A percentile compares a stretch with the other conserved stretches of the same genome.
These are phyloP conservation scores for Byasa hedistus DNA, from an alignment of 2,888 invertebrate species.

Conservation along the genomic window DNA sequence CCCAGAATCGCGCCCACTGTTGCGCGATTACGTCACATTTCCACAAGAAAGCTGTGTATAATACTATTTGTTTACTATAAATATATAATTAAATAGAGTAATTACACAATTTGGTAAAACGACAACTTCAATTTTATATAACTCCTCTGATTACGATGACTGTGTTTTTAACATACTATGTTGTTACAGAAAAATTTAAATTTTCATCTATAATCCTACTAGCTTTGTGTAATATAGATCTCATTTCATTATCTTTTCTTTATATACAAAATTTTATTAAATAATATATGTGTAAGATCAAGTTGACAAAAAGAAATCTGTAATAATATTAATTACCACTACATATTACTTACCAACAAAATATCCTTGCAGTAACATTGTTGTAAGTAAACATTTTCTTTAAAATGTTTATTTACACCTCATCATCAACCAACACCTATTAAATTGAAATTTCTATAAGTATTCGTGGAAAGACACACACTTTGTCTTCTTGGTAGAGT, in stretches of 20 bases:
- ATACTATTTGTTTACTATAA: conserved; percentile 38
- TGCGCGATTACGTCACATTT: conserved; percentile 68
- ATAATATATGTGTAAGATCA: too few species aligned
- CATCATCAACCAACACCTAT: background rate
- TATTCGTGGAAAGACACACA: background rate
- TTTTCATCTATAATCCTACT: too few species aligned
- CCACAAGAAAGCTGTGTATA: conserved; percentile 54
- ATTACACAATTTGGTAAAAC: too few species aligned
- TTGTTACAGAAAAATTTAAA: background rate
- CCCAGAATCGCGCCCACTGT: conserved; percentile 61
- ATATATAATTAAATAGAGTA: background rate
- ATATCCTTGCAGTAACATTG: too few species aligned
- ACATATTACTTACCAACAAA: too few species aligned
- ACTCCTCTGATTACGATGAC: too few species aligned
- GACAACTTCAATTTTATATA: too few species aligned
- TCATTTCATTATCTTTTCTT: too few species aligned
- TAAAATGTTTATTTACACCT: background rate
- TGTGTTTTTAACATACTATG: background rate
- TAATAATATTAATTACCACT: too few species aligned
- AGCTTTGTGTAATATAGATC: too few species aligned
- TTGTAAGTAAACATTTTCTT: background rate
- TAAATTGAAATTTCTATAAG: background rate
- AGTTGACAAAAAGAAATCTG: too few species aligned
- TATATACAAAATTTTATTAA: too few species aligned
- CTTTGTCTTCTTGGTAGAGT: background rate